A percentile compares a stretch with the other conserved stretches of the same genome.
Conservation (phyloP, 2,113 vertebrate genomes). For the Pseudorasbora parva region DNA sequence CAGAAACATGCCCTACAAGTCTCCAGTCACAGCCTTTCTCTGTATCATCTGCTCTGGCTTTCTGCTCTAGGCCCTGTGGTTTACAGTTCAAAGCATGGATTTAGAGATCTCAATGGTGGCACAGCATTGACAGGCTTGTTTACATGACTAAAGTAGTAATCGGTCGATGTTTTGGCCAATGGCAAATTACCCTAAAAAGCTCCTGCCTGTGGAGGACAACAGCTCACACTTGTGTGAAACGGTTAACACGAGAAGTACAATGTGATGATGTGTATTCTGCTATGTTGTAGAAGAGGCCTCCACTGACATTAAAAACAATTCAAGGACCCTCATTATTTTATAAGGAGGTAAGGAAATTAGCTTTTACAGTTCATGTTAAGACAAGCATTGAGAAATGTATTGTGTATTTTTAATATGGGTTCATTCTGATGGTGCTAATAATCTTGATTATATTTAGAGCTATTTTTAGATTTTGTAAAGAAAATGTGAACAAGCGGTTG, state of each 20-base stretch:
- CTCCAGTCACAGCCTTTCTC: conserved; percentile 52
- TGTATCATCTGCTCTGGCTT: conserved; percentile 11
- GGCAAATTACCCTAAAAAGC: conserved; percentile 36
- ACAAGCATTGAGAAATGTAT: neutral
- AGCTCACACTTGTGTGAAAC: neutral
- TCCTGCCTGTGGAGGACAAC: conserved; percentile 8
- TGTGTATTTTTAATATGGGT: neutral
- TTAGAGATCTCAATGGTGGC: conserved; percentile 16
- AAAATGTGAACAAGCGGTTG: neutral
- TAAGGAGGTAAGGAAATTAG: neutral
- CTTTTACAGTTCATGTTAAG: neutral
- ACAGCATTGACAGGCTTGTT: conserved; percentile 23
- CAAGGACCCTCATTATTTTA: neutral
- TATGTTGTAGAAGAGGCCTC: neutral
- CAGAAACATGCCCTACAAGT: conserved; percentile 59
- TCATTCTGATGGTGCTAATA: neutral
- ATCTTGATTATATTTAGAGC: neutral
- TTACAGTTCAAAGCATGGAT: conserved; percentile 6
- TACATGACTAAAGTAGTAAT: conserved; percentile 35
- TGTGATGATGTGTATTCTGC: neutral
- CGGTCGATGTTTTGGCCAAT: neutral
- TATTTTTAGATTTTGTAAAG: neutral
- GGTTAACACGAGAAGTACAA: neutral
- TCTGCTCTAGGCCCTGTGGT: conserved; percentile 16
- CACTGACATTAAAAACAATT: neutral